Percentiles rank a stretch among this genome's conserved stretches.
phyloP scores from a whole-genome alignment of 2,888 invertebrate species.

The Drosophila neotestacea region DNA sequence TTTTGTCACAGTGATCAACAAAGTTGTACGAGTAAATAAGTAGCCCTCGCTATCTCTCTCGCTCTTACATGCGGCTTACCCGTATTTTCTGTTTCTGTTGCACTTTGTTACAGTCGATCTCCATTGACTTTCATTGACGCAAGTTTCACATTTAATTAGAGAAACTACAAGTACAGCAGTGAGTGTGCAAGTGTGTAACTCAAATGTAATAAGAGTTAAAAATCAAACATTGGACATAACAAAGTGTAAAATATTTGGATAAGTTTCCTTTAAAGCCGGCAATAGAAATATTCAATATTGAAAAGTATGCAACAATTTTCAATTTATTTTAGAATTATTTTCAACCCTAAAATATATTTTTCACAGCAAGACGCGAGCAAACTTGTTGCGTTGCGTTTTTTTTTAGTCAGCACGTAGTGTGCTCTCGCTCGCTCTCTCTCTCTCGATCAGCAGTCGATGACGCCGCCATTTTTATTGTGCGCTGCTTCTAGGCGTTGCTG shows the following conservation, averaged over 20 bases:
- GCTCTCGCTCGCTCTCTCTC: slow-evolving; percentile 54
- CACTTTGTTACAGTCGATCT: slow-evolving; percentile 38
- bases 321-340: slow-evolving; percentile 63
- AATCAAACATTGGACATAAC: not conserved
- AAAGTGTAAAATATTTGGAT: slow-evolving; percentile 5
- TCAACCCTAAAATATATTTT: slow-evolving; percentile 71
- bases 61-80: slow-evolving; percentile 23
- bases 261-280: slow-evolving; percentile 55
- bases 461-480: slow-evolving; percentile 72
- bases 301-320: slow-evolving; percentile 77
- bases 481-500: slow-evolving; percentile 80
- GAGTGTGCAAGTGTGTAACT: slow-evolving; percentile 32
- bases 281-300: slow-evolving; percentile 60
- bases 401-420: slow-evolving; percentile 40
- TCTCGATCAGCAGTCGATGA: slow-evolving; percentile 22
- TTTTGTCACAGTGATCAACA: not conserved
- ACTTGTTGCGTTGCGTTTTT: slow-evolving; percentile 58
- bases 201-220: slow-evolving; percentile 23
- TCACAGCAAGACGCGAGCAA: slow-evolving; percentile 38
- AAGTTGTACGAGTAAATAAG: slow-evolving; percentile 8
- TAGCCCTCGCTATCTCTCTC: slow-evolving; percentile 30
- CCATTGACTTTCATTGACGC: slow-evolving; percentile 49
- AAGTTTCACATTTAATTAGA: slow-evolving; percentile 64
- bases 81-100: slow-evolving; percentile 32
- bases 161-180: slow-evolving; percentile 37